Conservation (phyloP, 2,113 vertebrate genomes). For the Rhynchomys soricoides region DNA sequence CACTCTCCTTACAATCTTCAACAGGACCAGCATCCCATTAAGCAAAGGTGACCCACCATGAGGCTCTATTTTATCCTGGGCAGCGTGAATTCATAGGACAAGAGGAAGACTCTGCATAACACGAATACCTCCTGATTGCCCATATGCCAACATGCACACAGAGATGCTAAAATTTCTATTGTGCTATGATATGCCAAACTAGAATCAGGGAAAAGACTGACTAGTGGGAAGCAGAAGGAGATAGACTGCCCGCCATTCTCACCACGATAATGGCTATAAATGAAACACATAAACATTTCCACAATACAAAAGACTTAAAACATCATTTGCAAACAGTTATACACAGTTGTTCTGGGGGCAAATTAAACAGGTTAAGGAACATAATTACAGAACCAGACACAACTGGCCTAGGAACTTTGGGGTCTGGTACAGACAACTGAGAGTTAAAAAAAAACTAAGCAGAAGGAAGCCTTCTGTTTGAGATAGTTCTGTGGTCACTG, state of each 20-base stretch:
- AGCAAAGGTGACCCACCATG: background rate
- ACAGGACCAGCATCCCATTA: background rate
- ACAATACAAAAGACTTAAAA: background rate
- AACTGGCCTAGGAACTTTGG: background rate
- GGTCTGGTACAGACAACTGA: background rate
- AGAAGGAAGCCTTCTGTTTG: background rate
- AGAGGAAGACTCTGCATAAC: background rate
- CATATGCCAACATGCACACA: background rate
- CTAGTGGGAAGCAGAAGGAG: background rate
- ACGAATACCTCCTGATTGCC: background rate
- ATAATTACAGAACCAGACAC: background rate
- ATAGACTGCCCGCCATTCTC: background rate
- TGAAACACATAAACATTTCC: background rate
- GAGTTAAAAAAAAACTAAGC: background rate
- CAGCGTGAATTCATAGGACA: background rate
- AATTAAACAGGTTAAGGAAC: background rate
- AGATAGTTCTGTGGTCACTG: background rate
- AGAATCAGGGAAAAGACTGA: background rate
- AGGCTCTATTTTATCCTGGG: background rate
- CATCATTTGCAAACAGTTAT: background rate
- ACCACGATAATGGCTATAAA: background rate
- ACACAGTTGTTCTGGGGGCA: background rate
- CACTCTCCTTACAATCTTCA: background rate
- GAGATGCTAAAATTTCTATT: background rate
- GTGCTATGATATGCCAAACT: background rate